Base-by-base conservation (phyloP, 2,888 invertebrate species). In the Macrosiphum euphorbiae region DNA sequence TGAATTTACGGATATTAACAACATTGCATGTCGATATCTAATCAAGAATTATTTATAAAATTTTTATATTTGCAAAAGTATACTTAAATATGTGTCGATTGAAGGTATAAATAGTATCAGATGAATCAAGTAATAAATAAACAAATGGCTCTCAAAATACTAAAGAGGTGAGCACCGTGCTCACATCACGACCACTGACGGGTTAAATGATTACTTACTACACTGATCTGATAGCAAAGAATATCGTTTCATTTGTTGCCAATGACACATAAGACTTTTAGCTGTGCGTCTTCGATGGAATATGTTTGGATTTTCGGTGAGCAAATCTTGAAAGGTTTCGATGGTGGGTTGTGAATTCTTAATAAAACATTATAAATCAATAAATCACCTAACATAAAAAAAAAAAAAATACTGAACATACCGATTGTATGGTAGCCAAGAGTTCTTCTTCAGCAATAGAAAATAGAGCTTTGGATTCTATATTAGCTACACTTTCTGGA, bases 181-280 rank as follows among this genome's bases (percentile, higher is more conserved):
- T n/a, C n/a, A n/a, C n/a, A n/a, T n/a, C n/a, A n/a, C n/a, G n/a
- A n/a, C n/a, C n/a, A n/a, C n/a, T n/a, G n/a, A n/a, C n/a, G n/a
- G n/a, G n/a, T n/a, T n/a, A 58, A 50, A n/a, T 89, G 8, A 88
- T 87, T 4, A 95, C 95, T 95, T 95, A 96, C 98, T 97, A 91
- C 97, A 97, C 96, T 99, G 99, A 96, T 99, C 99, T 0, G 98
- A 98, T 94, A 99, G 96, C 61, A 99, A 96, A 95, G 98, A 98
- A 96, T 99, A 99, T 96, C 99, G 98, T 95, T 98, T 98, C 96
- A 99, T 97, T 58, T 98, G 96, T 95, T 98, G 97, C 99, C 99
- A 99, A 95, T 99, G 99, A 92, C 97, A 97, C 95, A 98, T 97
- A 84, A 99, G 96, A 0, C 98, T 96, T 96, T 98, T 98, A 0